Evolutionary conservation across 53 echinoderm and acorn worm genomes (phyloP), one percentile per base, ranked within the genome.

Genomic region (Crossaster papposus): DNA sequence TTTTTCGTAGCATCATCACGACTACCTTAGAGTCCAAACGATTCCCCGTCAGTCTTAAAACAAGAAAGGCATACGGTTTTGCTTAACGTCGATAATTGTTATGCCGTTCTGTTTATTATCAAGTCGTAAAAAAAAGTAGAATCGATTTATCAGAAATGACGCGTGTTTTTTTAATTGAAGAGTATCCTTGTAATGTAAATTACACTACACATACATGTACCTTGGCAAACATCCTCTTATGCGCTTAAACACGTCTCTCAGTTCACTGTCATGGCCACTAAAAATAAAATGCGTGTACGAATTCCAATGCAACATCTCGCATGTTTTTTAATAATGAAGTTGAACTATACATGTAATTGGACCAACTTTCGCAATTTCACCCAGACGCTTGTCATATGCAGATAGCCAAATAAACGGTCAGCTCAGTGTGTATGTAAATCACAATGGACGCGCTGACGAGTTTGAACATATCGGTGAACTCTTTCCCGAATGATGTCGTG

Each of bases 401-500:
- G 5, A 44, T 9, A 5, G 9, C 9, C 44, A 44, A 44, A 44
- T 44, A 44, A 44, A 7, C 9, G 9, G 44, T 9, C 5, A 7
- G 44, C 44, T 7, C 44, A 44, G 5, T 44, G 44, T 44, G 6
- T 44, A 7, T 44, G 44, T 44, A 44, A 44, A 44, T 44, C 9
- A 44, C 9, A 4, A 58, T 58, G 58, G 58, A 20, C 58, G 58
- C 12, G 15, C 58, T 58, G 58, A 58, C 12, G 12, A 20, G 12
- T 58, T 20, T 58, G 58, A 58, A 58, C 22, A 3, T 58, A 15
- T n/a, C 30, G 58, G 15, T 12, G 33, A 63, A 62, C 81, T 0
- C 37, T n/a, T 83, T 70, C 35, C 71, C 83, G 30, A 83, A 83
- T 50, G 50, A 83, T 51, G 51, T 38, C 32, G 85, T 73, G 20